These are phyloP conservation scores for Bubo blakistoni DNA, from an alignment of 2,113 vertebrate species.

Conservation along the genomic window DNA sequence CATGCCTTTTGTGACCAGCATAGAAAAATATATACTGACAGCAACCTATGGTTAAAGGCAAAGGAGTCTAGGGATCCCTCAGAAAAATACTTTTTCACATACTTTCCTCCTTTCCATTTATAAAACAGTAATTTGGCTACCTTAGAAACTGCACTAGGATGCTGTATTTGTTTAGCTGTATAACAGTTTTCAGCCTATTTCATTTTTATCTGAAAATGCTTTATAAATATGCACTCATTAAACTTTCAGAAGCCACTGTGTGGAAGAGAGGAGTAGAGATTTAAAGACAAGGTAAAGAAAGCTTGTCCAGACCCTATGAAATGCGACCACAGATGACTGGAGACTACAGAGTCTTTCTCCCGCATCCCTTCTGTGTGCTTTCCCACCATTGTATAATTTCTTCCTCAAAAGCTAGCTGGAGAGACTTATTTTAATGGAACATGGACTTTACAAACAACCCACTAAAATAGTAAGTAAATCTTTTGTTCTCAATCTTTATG, in stretches of 20 bases:
- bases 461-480: background rate
- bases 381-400: background rate
- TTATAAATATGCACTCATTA: background rate
- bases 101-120: background rate
- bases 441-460: background rate
- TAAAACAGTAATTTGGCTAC: background rate
- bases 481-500: slow-evolving; percentile 8
- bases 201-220: background rate
- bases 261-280: background rate
- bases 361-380: background rate
- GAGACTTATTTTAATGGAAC: background rate
- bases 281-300: background rate
- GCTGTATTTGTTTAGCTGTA: background rate
- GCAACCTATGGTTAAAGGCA: background rate
- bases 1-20: slow-evolving; percentile 1
- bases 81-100: background rate
- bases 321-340: background rate
- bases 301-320: background rate
- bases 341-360: background rate
- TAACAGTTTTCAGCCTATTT: background rate
- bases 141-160: background rate
- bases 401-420: background rate
- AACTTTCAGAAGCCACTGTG: background rate
- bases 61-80: background rate
- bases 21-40: background rate